These are phyloP conservation scores for Cyprinella venusta DNA, from an alignment of 2,797 vertebrate species.

Conservation along the genomic window DNA sequence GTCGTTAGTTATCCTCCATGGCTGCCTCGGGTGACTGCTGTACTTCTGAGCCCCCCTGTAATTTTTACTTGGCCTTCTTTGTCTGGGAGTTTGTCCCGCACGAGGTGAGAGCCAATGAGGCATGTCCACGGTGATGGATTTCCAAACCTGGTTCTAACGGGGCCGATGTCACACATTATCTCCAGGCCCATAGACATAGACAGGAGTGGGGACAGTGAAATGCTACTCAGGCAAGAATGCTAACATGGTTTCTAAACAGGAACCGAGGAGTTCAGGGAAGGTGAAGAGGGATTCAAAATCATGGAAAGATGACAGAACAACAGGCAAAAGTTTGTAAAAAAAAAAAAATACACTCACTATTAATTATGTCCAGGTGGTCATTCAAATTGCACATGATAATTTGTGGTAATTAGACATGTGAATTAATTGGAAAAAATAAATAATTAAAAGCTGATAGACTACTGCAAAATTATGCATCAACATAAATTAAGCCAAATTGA, in stretches of 20 bases:
- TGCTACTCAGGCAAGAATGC: not conserved
- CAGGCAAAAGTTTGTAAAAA: not conserved
- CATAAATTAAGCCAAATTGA: slow-evolving; percentile 6
- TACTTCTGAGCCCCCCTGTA: slow-evolving; percentile 69
- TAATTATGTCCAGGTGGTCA: slow-evolving; percentile 24
- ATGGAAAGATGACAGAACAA: not conserved
- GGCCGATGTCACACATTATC: slow-evolving; percentile 30
- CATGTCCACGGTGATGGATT: slow-evolving; percentile 75
- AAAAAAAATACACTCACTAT: not conserved
- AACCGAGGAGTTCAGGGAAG: too few species aligned
- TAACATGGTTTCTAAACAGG: not conserved
- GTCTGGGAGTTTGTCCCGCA: slow-evolving; percentile 67
- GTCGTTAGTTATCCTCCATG: slow-evolving; percentile 69
- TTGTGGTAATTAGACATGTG: slow-evolving; percentile 19
- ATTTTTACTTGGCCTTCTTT: slow-evolving; percentile 71
- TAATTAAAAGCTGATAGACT: not conserved
- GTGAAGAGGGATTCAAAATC: not conserved
- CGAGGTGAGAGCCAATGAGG: slow-evolving; percentile 69
- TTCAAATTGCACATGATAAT: slow-evolving; percentile 7
- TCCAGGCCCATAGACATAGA: not conserved
- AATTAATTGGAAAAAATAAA: not conserved
- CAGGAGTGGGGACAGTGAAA: not conserved
- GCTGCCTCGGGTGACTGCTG: slow-evolving; percentile 64
- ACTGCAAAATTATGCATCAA: not conserved
- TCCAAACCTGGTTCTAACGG: slow-evolving; percentile 49